A percentile compares a stretch with the other conserved stretches of the same genome.
Conservation (phyloP, 1,140 invertebrate genomes). For the Colletes latitarsis region DNA sequence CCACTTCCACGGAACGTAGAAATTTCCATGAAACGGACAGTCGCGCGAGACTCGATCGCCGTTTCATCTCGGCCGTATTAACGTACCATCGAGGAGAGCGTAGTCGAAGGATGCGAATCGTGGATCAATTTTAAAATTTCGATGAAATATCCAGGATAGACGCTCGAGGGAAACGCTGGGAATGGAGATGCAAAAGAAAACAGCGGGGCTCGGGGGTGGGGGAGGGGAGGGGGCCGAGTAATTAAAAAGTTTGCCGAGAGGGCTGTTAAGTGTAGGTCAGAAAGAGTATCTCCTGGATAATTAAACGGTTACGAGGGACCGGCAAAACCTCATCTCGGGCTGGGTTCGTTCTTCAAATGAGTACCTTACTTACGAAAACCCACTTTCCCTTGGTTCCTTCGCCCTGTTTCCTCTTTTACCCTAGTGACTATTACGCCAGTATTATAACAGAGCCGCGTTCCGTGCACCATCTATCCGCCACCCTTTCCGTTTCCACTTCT, state of each 20-base stretch:
- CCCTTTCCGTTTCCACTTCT: not conserved
- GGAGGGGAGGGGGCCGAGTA: conserved; percentile 7
- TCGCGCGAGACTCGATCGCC: conserved; percentile 4
- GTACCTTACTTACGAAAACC: conserved; percentile 42
- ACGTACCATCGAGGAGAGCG: not conserved
- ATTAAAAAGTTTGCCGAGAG: conserved; percentile 59
- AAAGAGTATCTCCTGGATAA: conserved; percentile 63
- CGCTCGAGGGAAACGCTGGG: not conserved
- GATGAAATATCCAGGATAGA: not conserved
- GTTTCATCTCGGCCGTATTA: conserved; percentile 4
- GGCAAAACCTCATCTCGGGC: conserved; percentile 50
- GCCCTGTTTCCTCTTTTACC: not conserved
- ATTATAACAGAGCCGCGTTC: not conserved
- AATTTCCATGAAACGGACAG: conserved; percentile 41
- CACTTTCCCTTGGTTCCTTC: conserved; percentile 25
- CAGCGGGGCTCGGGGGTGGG: not conserved
- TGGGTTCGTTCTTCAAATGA: conserved; percentile 58
- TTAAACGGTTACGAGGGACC: conserved; percentile 61
- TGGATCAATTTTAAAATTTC: not conserved
- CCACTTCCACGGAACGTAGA: conserved; percentile 38
- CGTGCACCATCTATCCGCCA: not conserved
- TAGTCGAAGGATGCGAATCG: not conserved
- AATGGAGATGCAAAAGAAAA: not conserved
- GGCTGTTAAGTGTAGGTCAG: conserved; percentile 55
- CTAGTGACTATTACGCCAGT: conserved; percentile 25